Percentiles rank a stretch among this genome's conserved stretches.
phyloP scores from a whole-genome alignment of 1,140 invertebrate species.

The Latrodectus geometricus region DNA sequence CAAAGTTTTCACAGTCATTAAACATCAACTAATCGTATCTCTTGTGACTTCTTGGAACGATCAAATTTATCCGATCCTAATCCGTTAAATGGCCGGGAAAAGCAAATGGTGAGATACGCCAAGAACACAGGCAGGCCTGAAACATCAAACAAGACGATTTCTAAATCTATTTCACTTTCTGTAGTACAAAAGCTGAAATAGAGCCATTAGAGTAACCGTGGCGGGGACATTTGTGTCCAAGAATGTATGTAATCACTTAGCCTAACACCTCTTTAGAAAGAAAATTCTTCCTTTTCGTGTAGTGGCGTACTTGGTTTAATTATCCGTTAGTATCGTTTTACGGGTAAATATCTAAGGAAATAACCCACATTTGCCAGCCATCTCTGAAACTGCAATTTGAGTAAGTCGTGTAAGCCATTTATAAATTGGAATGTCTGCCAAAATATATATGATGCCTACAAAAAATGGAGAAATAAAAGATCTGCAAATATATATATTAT shows the following conservation, averaged over 20 bases:
- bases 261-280: not conserved
- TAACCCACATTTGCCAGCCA: not conserved
- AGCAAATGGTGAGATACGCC: not conserved
- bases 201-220: not conserved
- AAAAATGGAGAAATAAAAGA: too few species aligned
- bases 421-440: too few species aligned
- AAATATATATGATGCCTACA: too few species aligned
- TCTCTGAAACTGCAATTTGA: not conserved
- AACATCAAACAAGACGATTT: not conserved
- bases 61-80: constrained; percentile 2
- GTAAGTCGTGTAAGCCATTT: not conserved
- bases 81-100: constrained; percentile 15
- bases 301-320: not conserved
- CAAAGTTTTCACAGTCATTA: not conserved
- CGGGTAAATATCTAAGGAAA: constrained; percentile 8
- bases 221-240: not conserved
- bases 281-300: not conserved
- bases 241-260: constrained; percentile 14
- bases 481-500: too few species aligned
- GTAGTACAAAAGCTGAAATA: not conserved
- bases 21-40: not conserved
- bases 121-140: not conserved
- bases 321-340: constrained; percentile 2
- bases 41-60: not conserved
- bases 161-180: not conserved